Evolutionary conservation across 2,113 vertebrate genomes (phyloP).

Genomic region (Ameiurus melas): DNA sequence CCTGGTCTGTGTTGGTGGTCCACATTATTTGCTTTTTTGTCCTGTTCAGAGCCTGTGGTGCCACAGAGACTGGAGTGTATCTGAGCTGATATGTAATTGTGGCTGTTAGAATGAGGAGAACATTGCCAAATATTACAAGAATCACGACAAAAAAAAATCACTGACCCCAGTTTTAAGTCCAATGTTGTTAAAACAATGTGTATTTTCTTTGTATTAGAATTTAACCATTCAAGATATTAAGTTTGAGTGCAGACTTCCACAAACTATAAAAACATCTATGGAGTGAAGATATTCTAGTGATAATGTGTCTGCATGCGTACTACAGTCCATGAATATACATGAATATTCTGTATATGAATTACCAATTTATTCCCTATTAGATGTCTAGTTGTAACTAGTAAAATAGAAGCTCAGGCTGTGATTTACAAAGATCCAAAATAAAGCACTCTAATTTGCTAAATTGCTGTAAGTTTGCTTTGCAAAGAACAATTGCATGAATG

Average conservation of each 20-base stretch:
- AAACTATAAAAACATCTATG: background rate
- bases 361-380: background rate
- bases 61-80: background rate
- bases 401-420: background rate
- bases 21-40: background rate
- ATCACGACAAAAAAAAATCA: background rate
- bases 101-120: background rate
- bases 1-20: background rate
- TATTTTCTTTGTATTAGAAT: slow-evolving; percentile 3
- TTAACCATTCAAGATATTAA: background rate
- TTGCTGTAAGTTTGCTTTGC: background rate
- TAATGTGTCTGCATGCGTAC: background rate
- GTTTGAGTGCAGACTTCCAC: background rate
- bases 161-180: background rate
- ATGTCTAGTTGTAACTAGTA: background rate
- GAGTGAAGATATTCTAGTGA: background rate
- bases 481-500: background rate
- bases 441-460: background rate
- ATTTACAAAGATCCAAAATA: background rate
- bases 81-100: slow-evolving; percentile 5
- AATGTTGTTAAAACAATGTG: background rate
- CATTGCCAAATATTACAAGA: background rate
- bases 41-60: slow-evolving; percentile 5
- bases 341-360: background rate
- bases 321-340: background rate